Percentiles rank a stretch among this genome's conserved stretches.
Evolutionary conservation across 2,797 vertebrate genomes (phyloP).

Genomic region (Cirrhinus mrigala): DNA sequence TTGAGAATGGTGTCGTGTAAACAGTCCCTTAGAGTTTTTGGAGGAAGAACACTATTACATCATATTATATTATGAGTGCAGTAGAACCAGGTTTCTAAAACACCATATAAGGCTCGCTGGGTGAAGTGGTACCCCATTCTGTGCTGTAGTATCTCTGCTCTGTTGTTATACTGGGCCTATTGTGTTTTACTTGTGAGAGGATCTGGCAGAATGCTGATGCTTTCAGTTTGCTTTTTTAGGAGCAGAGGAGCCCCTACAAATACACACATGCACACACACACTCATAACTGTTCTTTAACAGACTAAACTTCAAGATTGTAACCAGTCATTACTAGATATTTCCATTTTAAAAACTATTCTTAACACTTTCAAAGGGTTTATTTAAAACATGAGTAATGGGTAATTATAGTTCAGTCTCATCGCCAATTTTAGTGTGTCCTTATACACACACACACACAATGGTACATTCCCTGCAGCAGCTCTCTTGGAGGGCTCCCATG

Average conservation of each 20-base stretch:
- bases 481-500: not conserved
- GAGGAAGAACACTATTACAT: not conserved
- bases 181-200: constrained; percentile 72
- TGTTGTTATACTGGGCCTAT: constrained; percentile 72
- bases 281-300: constrained; percentile 34
- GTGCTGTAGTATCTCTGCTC: constrained; percentile 68
- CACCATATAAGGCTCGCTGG: not conserved
- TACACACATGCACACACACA: constrained; percentile 33
- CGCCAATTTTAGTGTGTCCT: not conserved
- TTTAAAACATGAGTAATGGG: constrained; percentile 5
- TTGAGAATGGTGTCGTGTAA: not conserved
- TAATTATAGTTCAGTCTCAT: not conserved
- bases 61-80: not conserved
- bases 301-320: constrained; percentile 16
- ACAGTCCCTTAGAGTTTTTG: not conserved
- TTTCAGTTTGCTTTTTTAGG: constrained; percentile 65
- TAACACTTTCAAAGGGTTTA: not conserved
- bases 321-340: not conserved
- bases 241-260: constrained; percentile 25
- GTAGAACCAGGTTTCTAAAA: not conserved
- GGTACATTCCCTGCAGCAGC: constrained; percentile 4
- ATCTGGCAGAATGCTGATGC: constrained; percentile 78
- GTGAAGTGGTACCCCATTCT: constrained; percentile 47
- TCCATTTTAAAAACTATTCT: not conserved
- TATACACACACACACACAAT: constrained; percentile 50